Conservation (phyloP, 2,113 vertebrate genomes). For the Esox niger region DNA sequence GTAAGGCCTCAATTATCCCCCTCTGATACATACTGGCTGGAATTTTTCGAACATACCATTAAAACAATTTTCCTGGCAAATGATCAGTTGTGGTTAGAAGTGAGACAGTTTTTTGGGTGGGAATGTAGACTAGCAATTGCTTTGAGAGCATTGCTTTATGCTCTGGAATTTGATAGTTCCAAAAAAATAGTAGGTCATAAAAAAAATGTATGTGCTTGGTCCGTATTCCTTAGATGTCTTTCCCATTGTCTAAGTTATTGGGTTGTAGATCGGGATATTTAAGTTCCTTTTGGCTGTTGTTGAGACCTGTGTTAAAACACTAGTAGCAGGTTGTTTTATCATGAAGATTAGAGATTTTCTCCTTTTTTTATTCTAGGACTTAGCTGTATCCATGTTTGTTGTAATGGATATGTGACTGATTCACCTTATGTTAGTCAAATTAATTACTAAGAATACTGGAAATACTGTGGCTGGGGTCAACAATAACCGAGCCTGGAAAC, state of each 20-base stretch:
- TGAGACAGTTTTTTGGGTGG: not conserved
- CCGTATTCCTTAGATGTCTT: not conserved
- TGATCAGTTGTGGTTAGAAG: not conserved
- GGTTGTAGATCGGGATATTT: not conserved
- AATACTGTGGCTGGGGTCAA: no score
- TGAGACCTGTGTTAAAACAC: not conserved
- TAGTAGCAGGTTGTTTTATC: not conserved
- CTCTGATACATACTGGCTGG: not conserved
- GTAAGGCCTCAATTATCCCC: not conserved
- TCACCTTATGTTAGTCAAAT: no score
- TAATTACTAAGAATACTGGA: no score
- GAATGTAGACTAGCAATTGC: not conserved
- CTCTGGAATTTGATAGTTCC: not conserved
- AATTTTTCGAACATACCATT: not conserved
- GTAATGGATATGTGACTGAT: no score
- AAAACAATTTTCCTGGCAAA: not conserved
- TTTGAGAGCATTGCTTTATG: no score
- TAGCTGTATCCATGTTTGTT: no score
- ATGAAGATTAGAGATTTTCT: no score
- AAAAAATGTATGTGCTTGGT: not conserved
- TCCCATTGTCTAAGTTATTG: not conserved
- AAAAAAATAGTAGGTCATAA: not conserved
- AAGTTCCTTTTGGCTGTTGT: not conserved
- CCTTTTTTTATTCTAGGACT: no score
- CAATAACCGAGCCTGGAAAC: no score